These are phyloP conservation scores for Magallana gigas DNA, from an alignment of 1,140 invertebrate genomes.

Conservation along the genomic window DNA sequence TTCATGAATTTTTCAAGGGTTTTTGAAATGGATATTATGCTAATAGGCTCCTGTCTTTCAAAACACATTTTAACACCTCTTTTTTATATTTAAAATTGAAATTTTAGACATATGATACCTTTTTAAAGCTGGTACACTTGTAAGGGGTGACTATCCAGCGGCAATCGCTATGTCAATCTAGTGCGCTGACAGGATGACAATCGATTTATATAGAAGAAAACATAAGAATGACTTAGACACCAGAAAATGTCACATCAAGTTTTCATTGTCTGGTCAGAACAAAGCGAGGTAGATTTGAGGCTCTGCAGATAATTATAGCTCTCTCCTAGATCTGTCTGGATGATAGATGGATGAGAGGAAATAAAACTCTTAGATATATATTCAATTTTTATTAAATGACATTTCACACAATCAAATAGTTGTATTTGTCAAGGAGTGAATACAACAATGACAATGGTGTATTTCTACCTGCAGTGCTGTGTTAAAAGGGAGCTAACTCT, in stretches of 20 bases:
- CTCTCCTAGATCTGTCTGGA: not conserved
- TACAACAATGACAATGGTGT: no score
- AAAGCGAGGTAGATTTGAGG: constrained; percentile 24
- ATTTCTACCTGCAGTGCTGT: no score
- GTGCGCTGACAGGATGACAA: constrained; percentile 10
- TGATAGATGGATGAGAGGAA: not conserved
- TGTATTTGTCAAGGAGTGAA: no score
- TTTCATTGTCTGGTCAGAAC: constrained; percentile 11
- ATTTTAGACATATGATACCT: constrained; percentile 20
- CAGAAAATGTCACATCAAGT: constrained; percentile 23
- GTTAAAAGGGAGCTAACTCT: no score
- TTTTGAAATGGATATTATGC: constrained; percentile 32
- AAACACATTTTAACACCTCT: not conserved
- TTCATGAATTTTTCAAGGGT: constrained; percentile 22
- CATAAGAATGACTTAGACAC: constrained; percentile 27
- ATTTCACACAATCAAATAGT: no score
- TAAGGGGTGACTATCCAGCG: not conserved
- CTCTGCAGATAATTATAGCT: not conserved
- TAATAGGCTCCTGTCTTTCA: constrained; percentile 31
- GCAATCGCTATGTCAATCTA: constrained; percentile 18
- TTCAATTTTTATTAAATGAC: no score
- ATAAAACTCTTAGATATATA: not conserved
- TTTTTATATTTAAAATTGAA: constrained; percentile 24
- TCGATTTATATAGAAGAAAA: constrained; percentile 21
- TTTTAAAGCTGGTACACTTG: constrained; percentile 28